Percentiles rank a stretch among this genome's conserved stretches.
These are phyloP conservation scores for Scolopax mira DNA, from an alignment of 2,113 vertebrate genomes.

Conservation along the genomic window DNA sequence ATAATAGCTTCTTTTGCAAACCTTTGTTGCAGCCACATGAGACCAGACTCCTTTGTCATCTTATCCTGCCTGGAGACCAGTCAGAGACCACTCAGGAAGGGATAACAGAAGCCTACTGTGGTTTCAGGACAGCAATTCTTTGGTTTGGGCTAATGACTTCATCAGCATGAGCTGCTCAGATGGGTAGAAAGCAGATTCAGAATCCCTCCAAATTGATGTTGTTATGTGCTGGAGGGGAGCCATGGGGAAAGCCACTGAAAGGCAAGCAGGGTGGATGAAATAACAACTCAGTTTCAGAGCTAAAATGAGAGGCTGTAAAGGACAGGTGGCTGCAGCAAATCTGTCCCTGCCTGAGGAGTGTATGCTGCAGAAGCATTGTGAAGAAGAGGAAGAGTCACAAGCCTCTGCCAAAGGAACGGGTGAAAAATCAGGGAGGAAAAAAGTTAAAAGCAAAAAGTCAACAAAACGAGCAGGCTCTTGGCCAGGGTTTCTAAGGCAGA, in stretches of 20 bases:
- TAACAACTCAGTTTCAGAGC: background rate
- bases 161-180: background rate
- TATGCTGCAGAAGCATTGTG: background rate
- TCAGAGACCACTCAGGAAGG: background rate
- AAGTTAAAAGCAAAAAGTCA: background rate
- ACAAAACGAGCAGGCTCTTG: background rate
- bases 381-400: background rate
- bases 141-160: background rate
- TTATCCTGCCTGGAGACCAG: background rate
- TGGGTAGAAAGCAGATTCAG: background rate
- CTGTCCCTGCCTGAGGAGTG: background rate
- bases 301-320: background rate
- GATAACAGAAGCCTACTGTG: background rate
- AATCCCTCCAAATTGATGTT: background rate
- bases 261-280: background rate
- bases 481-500: conserved; percentile 41
- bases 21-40: background rate
- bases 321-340: background rate
- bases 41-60: background rate
- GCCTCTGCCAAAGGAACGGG: background rate
- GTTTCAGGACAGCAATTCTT: background rate
- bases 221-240: background rate
- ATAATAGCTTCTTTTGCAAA: background rate
- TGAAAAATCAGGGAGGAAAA: background rate
- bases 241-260: background rate